phyloP scores from a whole-genome alignment of 2,797 vertebrate species.

The Bradypodion ventrale region DNA sequence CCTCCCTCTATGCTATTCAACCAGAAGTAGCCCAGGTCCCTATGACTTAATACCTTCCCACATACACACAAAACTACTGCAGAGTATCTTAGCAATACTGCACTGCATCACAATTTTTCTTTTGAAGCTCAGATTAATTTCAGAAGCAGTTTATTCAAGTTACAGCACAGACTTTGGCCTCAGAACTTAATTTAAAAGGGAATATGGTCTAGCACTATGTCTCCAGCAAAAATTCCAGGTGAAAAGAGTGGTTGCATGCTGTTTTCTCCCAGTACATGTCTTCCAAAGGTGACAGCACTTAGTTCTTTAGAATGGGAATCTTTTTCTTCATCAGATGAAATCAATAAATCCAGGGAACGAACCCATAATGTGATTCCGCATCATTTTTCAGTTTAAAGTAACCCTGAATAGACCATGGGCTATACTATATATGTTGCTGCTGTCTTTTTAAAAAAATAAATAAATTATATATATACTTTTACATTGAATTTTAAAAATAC shows the following conservation, averaged over 20 bases:
- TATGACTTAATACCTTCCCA: no score
- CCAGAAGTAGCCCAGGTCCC: no score
- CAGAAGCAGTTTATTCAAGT: not conserved
- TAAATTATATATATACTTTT: not conserved
- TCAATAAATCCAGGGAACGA: not conserved
- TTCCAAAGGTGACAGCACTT: not conserved
- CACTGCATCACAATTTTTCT: not conserved
- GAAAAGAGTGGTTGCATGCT: not conserved
- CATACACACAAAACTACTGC: no score
- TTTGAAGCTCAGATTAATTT: not conserved
- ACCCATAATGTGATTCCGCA: not conserved
- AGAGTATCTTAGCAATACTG: not conserved
- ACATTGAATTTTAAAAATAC: not conserved
- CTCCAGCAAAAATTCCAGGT: not conserved
- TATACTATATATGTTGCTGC: constrained; percentile 4
- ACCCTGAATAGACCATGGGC: not conserved
- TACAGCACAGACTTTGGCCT: not conserved
- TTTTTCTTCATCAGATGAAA: not conserved
- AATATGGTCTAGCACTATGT: not conserved
- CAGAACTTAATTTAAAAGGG: not conserved
- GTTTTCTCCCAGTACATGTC: not conserved
- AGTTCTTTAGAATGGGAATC: not conserved
- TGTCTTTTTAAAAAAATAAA: not conserved
- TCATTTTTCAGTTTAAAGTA: not conserved
- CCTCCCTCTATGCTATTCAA: no score